Conservation (phyloP, 1,140 invertebrate species). For the Drosophila pseudoananassae region DNA sequence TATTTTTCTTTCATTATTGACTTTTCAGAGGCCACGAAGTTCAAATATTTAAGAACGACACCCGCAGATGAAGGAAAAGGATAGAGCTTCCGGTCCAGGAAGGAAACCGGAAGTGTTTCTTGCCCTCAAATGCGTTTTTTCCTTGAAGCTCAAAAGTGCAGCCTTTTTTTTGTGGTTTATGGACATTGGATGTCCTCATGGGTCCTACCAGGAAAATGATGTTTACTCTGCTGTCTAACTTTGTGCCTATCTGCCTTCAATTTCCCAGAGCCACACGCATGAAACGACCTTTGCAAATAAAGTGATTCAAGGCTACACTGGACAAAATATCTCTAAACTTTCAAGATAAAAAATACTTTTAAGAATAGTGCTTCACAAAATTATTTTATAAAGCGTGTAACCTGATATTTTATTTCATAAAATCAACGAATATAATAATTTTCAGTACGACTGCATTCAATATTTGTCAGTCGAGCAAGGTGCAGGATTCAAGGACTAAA, state of each 20-base stretch:
- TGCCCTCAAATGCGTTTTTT: slow-evolving; percentile 69
- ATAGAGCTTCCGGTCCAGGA: slow-evolving; percentile 58
- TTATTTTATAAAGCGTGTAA: neutral
- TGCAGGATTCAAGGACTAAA: no score
- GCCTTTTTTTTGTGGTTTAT: slow-evolving; percentile 3
- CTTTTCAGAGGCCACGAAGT: neutral
- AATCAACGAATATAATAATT: no score
- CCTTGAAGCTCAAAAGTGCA: slow-evolving; percentile 35
- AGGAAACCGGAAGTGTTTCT: slow-evolving; percentile 62
- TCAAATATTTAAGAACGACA: slow-evolving; percentile 23
- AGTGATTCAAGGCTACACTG: slow-evolving; percentile 1
- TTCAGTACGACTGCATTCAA: no score
- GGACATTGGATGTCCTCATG: slow-evolving; percentile 38
- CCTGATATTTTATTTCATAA: no score
- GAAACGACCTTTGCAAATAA: slow-evolving; percentile 32
- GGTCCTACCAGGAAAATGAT: slow-evolving; percentile 61
- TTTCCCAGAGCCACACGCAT: slow-evolving; percentile 20
- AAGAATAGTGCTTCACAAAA: no score
- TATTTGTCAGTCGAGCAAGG: no score
- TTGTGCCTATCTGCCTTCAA: slow-evolving; percentile 23
- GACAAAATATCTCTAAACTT: neutral
- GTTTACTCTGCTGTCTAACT: slow-evolving; percentile 68
- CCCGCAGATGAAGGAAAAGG: slow-evolving; percentile 5
- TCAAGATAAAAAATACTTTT: no score
- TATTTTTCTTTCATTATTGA: neutral